Evolutionary conservation across 2,888 invertebrate species (phyloP).

Genomic region (Teinopalpus imperialis): DNA sequence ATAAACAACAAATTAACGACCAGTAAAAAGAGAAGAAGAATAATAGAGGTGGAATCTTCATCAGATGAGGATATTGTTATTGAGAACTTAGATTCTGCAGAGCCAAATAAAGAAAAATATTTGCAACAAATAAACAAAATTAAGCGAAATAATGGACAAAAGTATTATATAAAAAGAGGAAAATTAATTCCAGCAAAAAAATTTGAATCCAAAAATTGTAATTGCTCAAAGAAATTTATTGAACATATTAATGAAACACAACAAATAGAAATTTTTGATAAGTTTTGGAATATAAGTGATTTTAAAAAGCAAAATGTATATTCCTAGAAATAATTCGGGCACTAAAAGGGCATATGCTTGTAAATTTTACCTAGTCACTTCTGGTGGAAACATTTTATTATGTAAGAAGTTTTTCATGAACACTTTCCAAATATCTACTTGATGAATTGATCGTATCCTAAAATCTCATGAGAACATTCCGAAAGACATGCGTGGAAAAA

Average conservation of each 20-base stretch:
- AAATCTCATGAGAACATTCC: slow-evolving; percentile 24
- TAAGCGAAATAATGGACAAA: slow-evolving; percentile 11
- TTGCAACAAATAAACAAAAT: slow-evolving; percentile 7
- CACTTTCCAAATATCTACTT: slow-evolving; percentile 23
- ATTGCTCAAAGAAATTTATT: slow-evolving; percentile 21
- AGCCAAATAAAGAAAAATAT: slow-evolving; percentile 5
- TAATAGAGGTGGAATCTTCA: slow-evolving; percentile 8
- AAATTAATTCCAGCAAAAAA: slow-evolving; percentile 15
- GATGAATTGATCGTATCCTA: slow-evolving; percentile 26
- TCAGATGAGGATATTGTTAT: slow-evolving; percentile 9
- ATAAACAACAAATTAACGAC: slow-evolving; percentile 5
- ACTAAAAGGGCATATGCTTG: slow-evolving; percentile 23
- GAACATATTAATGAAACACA: slow-evolving; percentile 21
- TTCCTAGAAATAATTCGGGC: slow-evolving; percentile 22
- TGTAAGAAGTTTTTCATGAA: slow-evolving; percentile 23
- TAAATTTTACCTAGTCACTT: slow-evolving; percentile 23
- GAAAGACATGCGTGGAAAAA: no score
- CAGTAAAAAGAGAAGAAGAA: slow-evolving; percentile 4
- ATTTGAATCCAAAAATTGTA: slow-evolving; percentile 23
- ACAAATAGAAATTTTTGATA: slow-evolving; percentile 22
- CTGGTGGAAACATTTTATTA: slow-evolving; percentile 23
- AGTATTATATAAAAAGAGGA: slow-evolving; percentile 19
- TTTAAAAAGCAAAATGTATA: slow-evolving; percentile 26
- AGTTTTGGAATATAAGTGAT: slow-evolving; percentile 21
- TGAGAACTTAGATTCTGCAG: slow-evolving; percentile 8